Conservation (phyloP, 2,797 vertebrate genomes). For the Dendrocincla fuliginosa region DNA sequence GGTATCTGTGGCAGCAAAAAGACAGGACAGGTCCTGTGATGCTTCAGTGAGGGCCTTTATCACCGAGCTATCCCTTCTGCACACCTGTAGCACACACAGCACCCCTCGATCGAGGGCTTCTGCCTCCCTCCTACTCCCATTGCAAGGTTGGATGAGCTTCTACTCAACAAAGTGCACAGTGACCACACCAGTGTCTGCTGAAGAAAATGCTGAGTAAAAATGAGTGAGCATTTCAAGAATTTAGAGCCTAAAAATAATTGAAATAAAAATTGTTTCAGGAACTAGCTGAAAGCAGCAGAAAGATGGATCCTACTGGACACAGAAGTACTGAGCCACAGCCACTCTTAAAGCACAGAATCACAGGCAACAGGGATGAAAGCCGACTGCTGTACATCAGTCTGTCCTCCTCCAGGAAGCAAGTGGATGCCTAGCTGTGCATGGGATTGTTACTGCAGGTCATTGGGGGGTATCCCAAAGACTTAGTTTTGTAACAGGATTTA, state of each 20-base stretch:
- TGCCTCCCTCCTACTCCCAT: neutral
- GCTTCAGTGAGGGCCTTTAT: neutral
- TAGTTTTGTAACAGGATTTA: neutral
- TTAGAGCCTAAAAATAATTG: neutral
- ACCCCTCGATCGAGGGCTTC: neutral
- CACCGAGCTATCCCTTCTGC: neutral
- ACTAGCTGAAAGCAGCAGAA: neutral
- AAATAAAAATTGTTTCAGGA: neutral
- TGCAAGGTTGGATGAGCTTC: neutral
- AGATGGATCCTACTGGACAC: neutral
- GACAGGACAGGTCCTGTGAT: neutral
- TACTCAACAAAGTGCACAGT: neutral
- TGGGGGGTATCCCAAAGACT: neutral
- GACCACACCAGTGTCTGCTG: neutral
- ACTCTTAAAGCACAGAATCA: neutral
- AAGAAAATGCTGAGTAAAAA: neutral
- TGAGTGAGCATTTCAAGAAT: neutral
- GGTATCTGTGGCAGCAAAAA: neutral
- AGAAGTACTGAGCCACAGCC: neutral
- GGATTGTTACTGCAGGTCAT: neutral
- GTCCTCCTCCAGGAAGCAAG: neutral
- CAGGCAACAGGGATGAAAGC: neutral
- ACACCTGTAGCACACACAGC: neutral
- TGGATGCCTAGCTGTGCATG: no score
- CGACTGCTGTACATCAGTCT: neutral